Evolutionary conservation across 2,797 vertebrate species (phyloP).

Genomic region (Loris lydekkerianus): DNA sequence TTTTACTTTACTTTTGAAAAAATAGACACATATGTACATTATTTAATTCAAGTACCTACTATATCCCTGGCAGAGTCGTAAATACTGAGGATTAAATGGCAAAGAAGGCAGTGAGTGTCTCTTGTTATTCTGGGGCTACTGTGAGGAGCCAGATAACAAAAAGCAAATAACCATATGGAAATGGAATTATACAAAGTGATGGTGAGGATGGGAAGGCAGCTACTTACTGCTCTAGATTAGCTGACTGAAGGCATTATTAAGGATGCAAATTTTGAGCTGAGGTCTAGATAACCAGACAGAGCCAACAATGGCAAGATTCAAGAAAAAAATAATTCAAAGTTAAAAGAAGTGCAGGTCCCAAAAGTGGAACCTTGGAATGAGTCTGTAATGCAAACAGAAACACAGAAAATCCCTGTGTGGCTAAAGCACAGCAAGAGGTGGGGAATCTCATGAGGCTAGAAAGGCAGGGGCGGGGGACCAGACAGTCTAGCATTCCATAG

Average conservation of each 20-base stretch:
- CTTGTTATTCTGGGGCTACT: background rate
- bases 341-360: background rate
- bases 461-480: background rate
- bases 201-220: background rate
- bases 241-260: background rate
- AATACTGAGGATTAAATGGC: background rate
- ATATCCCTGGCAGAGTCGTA: background rate
- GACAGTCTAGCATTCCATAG: accelerated
- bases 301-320: background rate
- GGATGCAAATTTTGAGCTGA: background rate
- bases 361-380: background rate
- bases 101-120: background rate
- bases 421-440: accelerated
- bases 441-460: too few species aligned
- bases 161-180: background rate
- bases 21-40: background rate
- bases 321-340: background rate
- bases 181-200: too few species aligned
- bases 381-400: background rate
- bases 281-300: background rate
- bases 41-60: background rate
- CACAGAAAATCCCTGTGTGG: background rate
- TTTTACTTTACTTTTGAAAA: background rate
- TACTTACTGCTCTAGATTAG: background rate
- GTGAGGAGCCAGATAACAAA: background rate